Base-by-base conservation (phyloP, 2,888 invertebrate species). In the Coremacera marginata region DNA sequence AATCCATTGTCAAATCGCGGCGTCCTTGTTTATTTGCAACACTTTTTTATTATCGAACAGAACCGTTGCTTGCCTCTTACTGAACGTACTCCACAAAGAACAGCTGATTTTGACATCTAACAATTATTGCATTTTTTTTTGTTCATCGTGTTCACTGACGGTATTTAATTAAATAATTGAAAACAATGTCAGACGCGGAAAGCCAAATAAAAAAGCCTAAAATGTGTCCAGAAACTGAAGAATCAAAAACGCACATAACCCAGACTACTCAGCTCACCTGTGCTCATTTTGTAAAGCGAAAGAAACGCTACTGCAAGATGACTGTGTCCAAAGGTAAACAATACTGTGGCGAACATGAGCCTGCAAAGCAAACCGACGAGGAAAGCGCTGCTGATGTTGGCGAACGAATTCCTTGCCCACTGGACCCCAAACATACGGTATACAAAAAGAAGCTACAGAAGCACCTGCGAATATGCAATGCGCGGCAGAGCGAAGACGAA, bases 301-400 rank as follows among this genome's bases (percentile, higher is more conserved):
- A 95, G 83, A 94, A 94, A 84, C 91, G 95, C 2, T 92, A 91
- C 80, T 95, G 95, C 84, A 93, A 94, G 81, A 95, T 95, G 94
- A 92, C 93, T 0, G 92, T 94, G 5, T 92, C 92, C 79, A 90
- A 91, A n/a, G 94, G 93, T 0, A 91, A 91, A 25, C 89, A 91
- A 78, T 95, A 92, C 85, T 95, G 95, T 85, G 95, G 94, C 0
- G 95, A 95, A 85, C 95, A 94, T 86, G 90, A 91, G 79, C 91
- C 88, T 1, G 80, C 84, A 51, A 80, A 68, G 52, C 76, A 79
- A 70, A 44, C 62, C 1, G 74, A 81, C 0, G 78, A 78, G 4
- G 37, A 60, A 5, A 25, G 70, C 4, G 72, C 70, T 11, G 79
- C 78, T 31, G 82, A 82, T 31, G 80, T 81, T 74, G 62, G 80